Percentiles rank a stretch among this genome's conserved stretches.
phyloP scores from a whole-genome alignment of 2,888 invertebrate species.

The Drosophila percnosoma region DNA sequence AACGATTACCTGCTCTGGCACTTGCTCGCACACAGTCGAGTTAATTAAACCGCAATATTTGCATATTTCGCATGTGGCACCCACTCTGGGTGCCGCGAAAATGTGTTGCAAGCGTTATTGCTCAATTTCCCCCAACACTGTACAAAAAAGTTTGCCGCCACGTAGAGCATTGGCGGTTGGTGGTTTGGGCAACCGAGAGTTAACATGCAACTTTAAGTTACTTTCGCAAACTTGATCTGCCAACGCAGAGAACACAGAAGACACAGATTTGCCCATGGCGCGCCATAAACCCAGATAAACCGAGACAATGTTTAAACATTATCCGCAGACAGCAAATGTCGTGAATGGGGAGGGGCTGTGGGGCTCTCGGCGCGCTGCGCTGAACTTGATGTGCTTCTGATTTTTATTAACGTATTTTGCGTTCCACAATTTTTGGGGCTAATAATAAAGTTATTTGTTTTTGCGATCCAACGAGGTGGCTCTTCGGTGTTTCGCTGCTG shows the following conservation, averaged over 20 bases:
- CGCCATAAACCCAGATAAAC: slow-evolving; percentile 63
- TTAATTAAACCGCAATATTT: slow-evolving; percentile 81
- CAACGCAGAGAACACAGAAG: slow-evolving; percentile 13
- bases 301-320: slow-evolving; percentile 70
- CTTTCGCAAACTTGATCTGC: slow-evolving; percentile 68
- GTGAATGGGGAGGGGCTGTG: background rate
- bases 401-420: slow-evolving; percentile 68
- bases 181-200: slow-evolving; percentile 56
- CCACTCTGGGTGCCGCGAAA: slow-evolving; percentile 15
- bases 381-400: slow-evolving; percentile 62
- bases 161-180: slow-evolving; percentile 7
- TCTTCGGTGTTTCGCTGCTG: background rate
- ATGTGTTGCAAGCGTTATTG: slow-evolving; percentile 72
- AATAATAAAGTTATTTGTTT: slow-evolving; percentile 61
- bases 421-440: slow-evolving; percentile 41
- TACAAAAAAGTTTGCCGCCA: slow-evolving; percentile 60
- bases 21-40: slow-evolving; percentile 42
- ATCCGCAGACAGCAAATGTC: slow-evolving; percentile 11
- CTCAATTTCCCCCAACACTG: slow-evolving; percentile 58
- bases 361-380: background rate
- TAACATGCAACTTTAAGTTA: slow-evolving; percentile 76
- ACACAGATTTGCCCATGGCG: slow-evolving; percentile 50
- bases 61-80: slow-evolving; percentile 66
- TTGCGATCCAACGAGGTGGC: background rate
- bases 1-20: slow-evolving; percentile 50